Evolutionary conservation across 2,113 vertebrate species (phyloP), one percentile per base, ranked within the genome.

Genomic region (Prietella phreatophila): DNA sequence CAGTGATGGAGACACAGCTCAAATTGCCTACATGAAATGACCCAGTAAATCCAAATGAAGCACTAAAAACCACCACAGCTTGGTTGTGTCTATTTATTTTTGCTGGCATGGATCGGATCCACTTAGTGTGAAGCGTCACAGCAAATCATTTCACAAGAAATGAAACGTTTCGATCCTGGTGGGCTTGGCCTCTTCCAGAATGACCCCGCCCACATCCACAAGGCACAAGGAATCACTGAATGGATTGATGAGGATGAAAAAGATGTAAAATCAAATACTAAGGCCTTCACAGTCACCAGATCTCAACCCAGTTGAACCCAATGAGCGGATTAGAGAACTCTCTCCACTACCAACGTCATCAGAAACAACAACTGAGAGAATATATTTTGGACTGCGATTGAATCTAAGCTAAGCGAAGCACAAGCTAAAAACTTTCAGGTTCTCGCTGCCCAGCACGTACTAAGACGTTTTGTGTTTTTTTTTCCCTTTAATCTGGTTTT

Each of bases 41-140:
- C 60, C 76, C 39, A 69, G 80, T 83, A 60, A 78, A 78, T 65
- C 14, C 15, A 84, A 84, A 84, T 14, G 25, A 50, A 79, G 47
- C n/a, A 30, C 25, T 50, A 30, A 53, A 87, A 76, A 87, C 78
- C 60, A 87, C 11, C 42, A 61, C 55, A 9, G 65, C 30, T 47
- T 14, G 39, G 33, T 78, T 65, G 25, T 65, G n/a, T 65, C 30
- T n/a, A n/a, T 65, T 65, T 65, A n/a, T 65, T n/a, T n/a, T 69
- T 71, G 2, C 17, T 10, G 20, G 20, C 20, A 76, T 1, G 22
- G 22, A 50, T 47, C 2, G 11, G 20, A 20, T 27, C 9, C 39
- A 76, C 3, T 27, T 39, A 39, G 10, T 27, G 13, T 50, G 5
- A 50, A 50, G 75, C 0, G 4, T 78, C 25, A 3, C 5, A 27